Evolutionary conservation across 2,113 vertebrate genomes (phyloP).

Genomic region (Lasiurus borealis): DNA sequence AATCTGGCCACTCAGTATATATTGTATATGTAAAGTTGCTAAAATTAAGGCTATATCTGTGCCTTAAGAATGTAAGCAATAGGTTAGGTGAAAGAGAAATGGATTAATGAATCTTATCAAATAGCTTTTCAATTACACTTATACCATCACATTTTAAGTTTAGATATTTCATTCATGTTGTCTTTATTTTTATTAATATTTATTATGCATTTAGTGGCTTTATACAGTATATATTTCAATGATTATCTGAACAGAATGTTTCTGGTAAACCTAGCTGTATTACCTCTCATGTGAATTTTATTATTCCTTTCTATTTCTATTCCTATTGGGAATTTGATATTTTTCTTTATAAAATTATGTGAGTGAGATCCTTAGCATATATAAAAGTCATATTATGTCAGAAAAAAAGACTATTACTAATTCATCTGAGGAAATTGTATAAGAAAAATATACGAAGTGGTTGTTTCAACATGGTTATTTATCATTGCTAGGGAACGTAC

Average conservation of each 20-base stretch:
- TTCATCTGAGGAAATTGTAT: not conserved
- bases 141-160: conserved; percentile 38
- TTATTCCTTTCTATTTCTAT: not conserved
- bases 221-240: not conserved
- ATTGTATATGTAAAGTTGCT: not conserved
- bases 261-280: not conserved
- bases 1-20: no score
- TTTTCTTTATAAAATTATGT: not conserved
- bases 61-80: not conserved
- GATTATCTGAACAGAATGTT: not conserved
- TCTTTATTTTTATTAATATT: conserved; percentile 37
- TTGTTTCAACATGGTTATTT: not conserved
- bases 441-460: not conserved
- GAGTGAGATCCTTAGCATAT: not conserved
- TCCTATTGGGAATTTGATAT: not conserved
- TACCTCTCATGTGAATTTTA: not conserved
- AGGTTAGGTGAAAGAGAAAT: not conserved
- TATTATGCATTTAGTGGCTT: not conserved
- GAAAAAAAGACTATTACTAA: not conserved
- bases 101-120: no score
- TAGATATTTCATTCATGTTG: conserved; percentile 15
- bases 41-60: not conserved
- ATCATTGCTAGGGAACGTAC: conserved; percentile 47
- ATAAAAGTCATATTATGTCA: not conserved
- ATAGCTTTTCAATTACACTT: conserved; percentile 7